Base-by-base conservation (phyloP, 2,113 vertebrate species). In the Sylvietta virens region DNA sequence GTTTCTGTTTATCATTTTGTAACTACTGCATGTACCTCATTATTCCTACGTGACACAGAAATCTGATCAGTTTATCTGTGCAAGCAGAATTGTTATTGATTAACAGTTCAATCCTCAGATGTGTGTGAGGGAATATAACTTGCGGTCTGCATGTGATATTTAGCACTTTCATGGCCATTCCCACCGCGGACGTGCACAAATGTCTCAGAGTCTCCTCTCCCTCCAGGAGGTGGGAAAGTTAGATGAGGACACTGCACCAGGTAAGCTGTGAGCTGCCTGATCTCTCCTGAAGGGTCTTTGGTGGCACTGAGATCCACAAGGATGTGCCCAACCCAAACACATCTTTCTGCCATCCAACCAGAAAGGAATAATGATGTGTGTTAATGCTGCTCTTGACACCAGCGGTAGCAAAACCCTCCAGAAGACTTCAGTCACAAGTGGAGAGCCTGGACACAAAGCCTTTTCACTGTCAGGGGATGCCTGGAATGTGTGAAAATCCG, bases 181-280 rank as follows among this genome's bases (percentile, higher is more conserved):
- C 44, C 27, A 27, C 2, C 0, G 7, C 48, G 3, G 4, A 62
- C 2, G 1, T 27, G 19, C 3, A 0, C 60, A 78, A 48, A 20
- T 71, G 31, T 62, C 19, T 53, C 42, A 4, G 26, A 33, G 11
- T 77, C 24, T 65, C 7, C 24, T 13, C 2, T 83, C 31, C 19
- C 33, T 51, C 48, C 33, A 40, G 53, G 37, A 82, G 39, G 6
- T 64, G 39, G 33, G 27, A 12, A 81, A 60, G 35, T 64, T 74
- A 40, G 37, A 44, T 79, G 48, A 24, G 61, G 40, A 72, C 8
- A 15, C 40, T 40, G 23, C 30, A 44, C 17, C 4, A 7, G 48
- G 69, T 45, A 50, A 61, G 22, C 54, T 91, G 15, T 69, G 66
- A 60, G 57, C 56, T 76, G 27, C 5, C 2, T 76, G 47, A 24